Evolutionary conservation across 64 coral and sea anemone species (phyloP).

Genomic region (Porites australiensis): DNA sequence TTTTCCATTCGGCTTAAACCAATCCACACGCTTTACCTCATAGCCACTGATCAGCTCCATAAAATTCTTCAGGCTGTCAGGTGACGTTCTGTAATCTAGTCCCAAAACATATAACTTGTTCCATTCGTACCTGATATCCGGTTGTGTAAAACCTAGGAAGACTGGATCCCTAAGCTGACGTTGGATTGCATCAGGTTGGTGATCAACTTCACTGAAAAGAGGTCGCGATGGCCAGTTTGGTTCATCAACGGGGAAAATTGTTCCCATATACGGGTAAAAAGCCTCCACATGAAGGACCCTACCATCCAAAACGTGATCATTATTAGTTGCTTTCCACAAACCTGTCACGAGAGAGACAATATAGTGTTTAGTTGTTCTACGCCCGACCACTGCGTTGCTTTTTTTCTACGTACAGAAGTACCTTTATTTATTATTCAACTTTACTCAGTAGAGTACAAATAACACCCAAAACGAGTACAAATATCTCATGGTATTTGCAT

Average conservation of each 20-base stretch:
- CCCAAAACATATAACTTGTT: constrained; percentile 29
- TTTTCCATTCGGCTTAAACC: constrained; percentile 42
- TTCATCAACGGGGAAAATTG: background rate
- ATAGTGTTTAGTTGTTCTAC: too few relatives aligned
- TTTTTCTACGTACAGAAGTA: too few relatives aligned
- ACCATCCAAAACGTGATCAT: background rate
- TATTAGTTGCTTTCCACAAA: background rate
- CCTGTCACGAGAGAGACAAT: background rate
- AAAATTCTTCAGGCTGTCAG: background rate
- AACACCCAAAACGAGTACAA: too few relatives aligned
- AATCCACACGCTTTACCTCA: background rate
- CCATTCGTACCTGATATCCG: constrained; percentile 15
- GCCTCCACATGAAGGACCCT: constrained; percentile 12
- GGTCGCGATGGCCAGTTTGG: background rate
- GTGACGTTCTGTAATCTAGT: background rate
- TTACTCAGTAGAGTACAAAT: too few relatives aligned
- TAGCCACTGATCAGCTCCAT: constrained; percentile 32
- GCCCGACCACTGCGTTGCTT: too few relatives aligned
- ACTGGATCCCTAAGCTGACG: background rate
- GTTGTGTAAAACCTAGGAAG: constrained; percentile 20
- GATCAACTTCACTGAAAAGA: background rate
- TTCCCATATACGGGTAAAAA: constrained; percentile 42
- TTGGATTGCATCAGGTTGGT: background rate
- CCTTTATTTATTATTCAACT: too few relatives aligned
- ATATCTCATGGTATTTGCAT: too few relatives aligned